Base-by-base conservation (phyloP, 2,113 vertebrate species). In the Lonchura striata region DNA sequence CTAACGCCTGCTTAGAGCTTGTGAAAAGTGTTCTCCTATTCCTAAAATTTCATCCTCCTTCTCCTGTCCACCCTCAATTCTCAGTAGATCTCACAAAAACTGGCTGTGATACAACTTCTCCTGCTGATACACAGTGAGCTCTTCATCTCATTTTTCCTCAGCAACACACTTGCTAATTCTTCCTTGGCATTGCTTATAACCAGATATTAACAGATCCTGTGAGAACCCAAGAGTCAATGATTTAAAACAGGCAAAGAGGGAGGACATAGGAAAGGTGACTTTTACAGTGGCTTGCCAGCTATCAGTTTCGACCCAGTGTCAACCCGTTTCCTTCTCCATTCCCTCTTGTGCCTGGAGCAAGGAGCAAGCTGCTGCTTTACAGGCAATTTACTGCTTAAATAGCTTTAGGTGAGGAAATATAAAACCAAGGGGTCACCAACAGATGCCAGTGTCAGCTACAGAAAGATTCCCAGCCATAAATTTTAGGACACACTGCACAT, bases 181-280 rank as follows among this genome's bases (percentile, higher is more conserved):
- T 97, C 91, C 52, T 94, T 97, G 95, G 96, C 97, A 97, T 60
- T 66, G 24, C 70, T 82, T 94, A 84, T 30, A 90, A 94, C 65
- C 92, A 97, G 94, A 91, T 97, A 96, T 95, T 90, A 97, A 70
- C 59, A 96, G 80, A 82, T 79, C 71, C 35, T 27, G 3, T 42
- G 77, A 96, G 71, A 94, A 92, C 59, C n/a, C 35, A 63, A 35
- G 61, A 94, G 94, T 28, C 90, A 94, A 52, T 8, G 2, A 92
- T 92, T 95, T 96, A 94, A 81, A 71, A 60, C 30, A 92, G 91
- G 75, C 79, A 94, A 65, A 76, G 46, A 83, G 68, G 35, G 33
- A 88, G 80, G 53, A 57, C 69, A 84, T 2, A 10, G 64, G 39
- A 96, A 76, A 92, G 39, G 70, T 95, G 68, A 95, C 64, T 92